Evolutionary conservation across 1,140 invertebrate species (phyloP).

Genomic region (Apis florea): DNA sequence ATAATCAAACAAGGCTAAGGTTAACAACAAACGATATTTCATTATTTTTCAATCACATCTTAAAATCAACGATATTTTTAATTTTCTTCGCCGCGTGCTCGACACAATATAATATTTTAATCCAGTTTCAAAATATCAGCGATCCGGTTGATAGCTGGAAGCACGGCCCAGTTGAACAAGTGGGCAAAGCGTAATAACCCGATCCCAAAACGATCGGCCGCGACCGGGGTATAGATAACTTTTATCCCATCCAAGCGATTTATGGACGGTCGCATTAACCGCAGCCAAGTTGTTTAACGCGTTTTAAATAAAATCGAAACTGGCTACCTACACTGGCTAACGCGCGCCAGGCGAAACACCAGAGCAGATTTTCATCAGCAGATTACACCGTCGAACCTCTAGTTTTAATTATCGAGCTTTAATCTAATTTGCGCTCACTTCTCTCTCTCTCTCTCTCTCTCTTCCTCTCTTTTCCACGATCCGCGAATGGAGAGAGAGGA

Average conservation of each 20-base stretch:
- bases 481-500: background rate
- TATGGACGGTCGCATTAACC: slow-evolving; percentile 20
- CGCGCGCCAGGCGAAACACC: background rate
- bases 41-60: too few species aligned
- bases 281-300: slow-evolving; percentile 26
- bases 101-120: background rate
- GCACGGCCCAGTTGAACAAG: too few species aligned
- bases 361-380: slow-evolving; percentile 50
- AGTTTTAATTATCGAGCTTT: slow-evolving; percentile 57
- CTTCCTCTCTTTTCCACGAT: background rate
- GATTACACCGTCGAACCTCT: slow-evolving; percentile 43
- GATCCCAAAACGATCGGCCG: slow-evolving; percentile 2
- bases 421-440: slow-evolving; percentile 51
- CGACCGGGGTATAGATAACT: background rate
- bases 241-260: slow-evolving; percentile 9
- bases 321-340: background rate
- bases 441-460: background rate
- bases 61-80: too few species aligned
- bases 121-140: background rate
- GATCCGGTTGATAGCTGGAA: background rate
- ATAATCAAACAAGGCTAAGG: too few species aligned
- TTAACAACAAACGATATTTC: too few species aligned
- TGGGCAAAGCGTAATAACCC: background rate
- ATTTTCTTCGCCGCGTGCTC: background rate
- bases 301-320: slow-evolving; percentile 45